phyloP scores from a whole-genome alignment of 2,113 vertebrate species.

The Grantiella picta region DNA sequence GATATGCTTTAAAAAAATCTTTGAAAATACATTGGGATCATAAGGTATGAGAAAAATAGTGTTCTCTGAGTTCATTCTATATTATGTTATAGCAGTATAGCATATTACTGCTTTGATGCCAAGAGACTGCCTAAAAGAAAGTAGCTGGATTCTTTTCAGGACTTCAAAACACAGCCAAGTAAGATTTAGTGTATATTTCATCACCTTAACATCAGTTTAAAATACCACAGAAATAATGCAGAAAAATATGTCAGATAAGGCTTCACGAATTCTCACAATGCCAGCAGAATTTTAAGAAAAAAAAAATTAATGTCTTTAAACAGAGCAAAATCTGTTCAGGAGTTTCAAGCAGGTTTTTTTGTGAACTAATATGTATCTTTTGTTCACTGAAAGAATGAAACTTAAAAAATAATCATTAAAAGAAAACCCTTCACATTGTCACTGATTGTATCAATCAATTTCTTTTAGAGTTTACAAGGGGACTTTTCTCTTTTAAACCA shows the following conservation, averaged over 20 bases:
- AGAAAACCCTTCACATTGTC: not conserved
- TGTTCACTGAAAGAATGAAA: not conserved
- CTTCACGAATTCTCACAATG: conserved; percentile 43
- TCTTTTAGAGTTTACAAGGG: not conserved
- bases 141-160: conserved; percentile 48
- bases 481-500: not conserved
- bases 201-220: conserved; percentile 63
- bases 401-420: not conserved
- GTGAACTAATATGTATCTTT: not conserved
- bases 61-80: not conserved
- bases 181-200: conserved; percentile 57
- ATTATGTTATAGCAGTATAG: not conserved
- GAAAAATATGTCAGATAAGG: conserved; percentile 46
- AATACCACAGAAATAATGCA: conserved; percentile 66
- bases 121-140: conserved; percentile 52
- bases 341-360: conserved; percentile 41
- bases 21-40: not conserved
- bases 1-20: not conserved
- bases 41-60: not conserved
- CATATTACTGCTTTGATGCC: conserved; percentile 2
- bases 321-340: not conserved
- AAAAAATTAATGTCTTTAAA: conserved; percentile 17
- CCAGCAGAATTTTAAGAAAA: not conserved
- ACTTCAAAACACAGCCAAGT: conserved; percentile 43
- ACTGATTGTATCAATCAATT: not conserved